Conservation (phyloP, 2,888 invertebrate species). For the Ochropacha duplaris region DNA sequence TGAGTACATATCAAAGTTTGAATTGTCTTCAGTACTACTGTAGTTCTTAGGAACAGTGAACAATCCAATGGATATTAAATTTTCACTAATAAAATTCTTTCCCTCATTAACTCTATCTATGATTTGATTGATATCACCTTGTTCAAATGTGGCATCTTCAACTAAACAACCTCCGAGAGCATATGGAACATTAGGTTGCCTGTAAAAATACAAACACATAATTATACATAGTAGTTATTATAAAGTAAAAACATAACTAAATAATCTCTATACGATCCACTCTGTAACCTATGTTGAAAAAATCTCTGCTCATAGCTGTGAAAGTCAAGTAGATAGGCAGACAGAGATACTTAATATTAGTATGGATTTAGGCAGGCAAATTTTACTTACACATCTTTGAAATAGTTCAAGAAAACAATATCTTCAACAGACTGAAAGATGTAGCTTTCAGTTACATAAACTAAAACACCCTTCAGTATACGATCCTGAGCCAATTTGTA, state of each 20-base stretch:
- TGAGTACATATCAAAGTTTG: conserved; percentile 69
- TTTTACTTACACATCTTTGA: conserved; percentile 70
- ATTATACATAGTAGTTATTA: neutral
- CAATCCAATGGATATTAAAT: conserved; percentile 64
- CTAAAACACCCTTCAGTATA: conserved; percentile 64
- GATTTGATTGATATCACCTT: conserved; percentile 48
- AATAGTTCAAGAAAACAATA: conserved; percentile 65
- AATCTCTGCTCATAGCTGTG: too few species aligned
- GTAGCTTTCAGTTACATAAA: conserved; percentile 72
- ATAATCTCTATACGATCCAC: too few species aligned
- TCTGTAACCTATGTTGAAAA: too few species aligned
- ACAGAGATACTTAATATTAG: too few species aligned
- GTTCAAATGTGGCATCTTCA: conserved; percentile 58
- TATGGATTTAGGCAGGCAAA: too few species aligned
- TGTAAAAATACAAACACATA: conserved; percentile 42
- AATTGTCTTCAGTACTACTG: conserved; percentile 24
- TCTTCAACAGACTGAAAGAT: conserved; percentile 62
- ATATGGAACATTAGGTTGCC: conserved; percentile 69
- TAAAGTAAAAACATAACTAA: neutral
- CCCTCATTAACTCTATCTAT: conserved; percentile 50
- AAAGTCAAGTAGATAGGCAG: too few species aligned
- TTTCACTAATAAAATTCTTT: conserved; percentile 57
- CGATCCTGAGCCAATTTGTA: conserved; percentile 48
- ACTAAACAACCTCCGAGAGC: conserved; percentile 76
- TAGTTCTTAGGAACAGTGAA: conserved; percentile 59